Evolutionary conservation across 2,113 vertebrate genomes (phyloP).

Genomic region (Bos indicus): DNA sequence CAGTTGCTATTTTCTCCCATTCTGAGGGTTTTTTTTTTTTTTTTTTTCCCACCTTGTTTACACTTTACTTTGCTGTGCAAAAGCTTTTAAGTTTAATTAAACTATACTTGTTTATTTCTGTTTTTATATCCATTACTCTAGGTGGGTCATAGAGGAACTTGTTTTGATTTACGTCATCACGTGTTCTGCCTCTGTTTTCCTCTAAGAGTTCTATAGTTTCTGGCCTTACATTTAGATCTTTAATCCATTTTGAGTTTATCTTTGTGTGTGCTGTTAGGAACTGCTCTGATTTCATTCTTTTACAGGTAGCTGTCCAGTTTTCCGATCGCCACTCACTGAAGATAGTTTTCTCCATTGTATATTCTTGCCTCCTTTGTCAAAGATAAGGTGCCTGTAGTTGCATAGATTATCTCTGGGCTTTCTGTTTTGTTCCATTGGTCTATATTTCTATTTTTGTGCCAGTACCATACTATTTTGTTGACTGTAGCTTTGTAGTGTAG

Average conservation of each 20-base stretch:
- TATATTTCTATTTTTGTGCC: not conserved
- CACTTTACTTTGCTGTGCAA: not conserved
- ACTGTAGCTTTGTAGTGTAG: not conserved
- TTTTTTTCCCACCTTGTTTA: not conserved
- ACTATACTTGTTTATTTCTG: not conserved
- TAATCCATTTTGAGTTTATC: not conserved
- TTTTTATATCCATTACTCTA: not conserved
- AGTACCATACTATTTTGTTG: not conserved
- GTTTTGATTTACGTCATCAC: not conserved
- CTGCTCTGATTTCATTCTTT: not conserved
- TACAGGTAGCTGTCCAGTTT: not conserved
- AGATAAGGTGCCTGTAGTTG: not conserved
- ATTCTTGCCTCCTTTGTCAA: not conserved
- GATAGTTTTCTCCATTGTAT: not conserved
- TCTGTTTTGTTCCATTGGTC: not conserved
- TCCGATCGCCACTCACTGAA: not conserved
- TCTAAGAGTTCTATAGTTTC: not conserved
- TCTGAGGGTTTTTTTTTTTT: not conserved
- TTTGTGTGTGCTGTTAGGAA: not conserved
- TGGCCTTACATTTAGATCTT: not conserved
- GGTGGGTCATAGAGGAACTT: not conserved
- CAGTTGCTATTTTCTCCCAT: not conserved
- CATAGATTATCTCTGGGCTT: not conserved
- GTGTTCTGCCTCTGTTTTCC: not conserved
- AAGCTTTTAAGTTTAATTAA: not conserved